These are phyloP conservation scores for Drosophila pseudoobscura DNA, from an alignment of 1,140 invertebrate genomes.

Conservation along the genomic window DNA sequence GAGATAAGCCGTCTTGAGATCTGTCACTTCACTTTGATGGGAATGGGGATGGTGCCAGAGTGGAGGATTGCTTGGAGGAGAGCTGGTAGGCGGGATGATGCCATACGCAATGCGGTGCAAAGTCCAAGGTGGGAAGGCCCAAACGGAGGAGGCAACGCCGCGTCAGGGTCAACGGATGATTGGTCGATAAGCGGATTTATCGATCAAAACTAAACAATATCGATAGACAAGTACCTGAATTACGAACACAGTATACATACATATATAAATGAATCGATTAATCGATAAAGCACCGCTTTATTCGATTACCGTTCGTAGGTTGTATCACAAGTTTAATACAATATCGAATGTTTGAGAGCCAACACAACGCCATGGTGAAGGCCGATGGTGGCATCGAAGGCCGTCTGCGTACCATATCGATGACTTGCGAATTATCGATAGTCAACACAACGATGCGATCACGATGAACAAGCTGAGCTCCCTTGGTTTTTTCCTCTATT, in stretches of 20 bases:
- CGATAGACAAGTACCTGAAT: background rate
- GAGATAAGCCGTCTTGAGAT: conserved; percentile 37
- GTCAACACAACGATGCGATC: background rate
- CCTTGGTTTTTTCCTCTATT: conserved; percentile 39
- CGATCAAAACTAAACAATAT: conserved; percentile 7
- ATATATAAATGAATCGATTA: no score
- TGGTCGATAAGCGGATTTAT: background rate
- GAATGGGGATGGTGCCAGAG: no score
- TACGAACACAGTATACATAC: no score
- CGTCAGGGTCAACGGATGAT: conserved; percentile 39
- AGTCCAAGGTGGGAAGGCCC: conserved; percentile 46
- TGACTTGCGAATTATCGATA: conserved; percentile 2
- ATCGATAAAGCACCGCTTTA: no score
- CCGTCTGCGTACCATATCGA: conserved; percentile 1
- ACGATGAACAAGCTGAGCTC: background rate
- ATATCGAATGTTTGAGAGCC: no score
- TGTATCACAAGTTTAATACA: no score
- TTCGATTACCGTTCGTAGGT: no score
- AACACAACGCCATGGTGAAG: no score
- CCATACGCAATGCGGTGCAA: conserved; percentile 41
- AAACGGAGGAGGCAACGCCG: conserved; percentile 30
- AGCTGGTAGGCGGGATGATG: conserved; percentile 17
- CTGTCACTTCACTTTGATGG: conserved; percentile 22
- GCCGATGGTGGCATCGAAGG: no score
- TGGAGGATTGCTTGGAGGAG: conserved; percentile 2